Evolutionary conservation across 2,797 vertebrate species (phyloP), one percentile per base, ranked within the genome.

Genomic region (Sphenopsis melanotis): DNA sequence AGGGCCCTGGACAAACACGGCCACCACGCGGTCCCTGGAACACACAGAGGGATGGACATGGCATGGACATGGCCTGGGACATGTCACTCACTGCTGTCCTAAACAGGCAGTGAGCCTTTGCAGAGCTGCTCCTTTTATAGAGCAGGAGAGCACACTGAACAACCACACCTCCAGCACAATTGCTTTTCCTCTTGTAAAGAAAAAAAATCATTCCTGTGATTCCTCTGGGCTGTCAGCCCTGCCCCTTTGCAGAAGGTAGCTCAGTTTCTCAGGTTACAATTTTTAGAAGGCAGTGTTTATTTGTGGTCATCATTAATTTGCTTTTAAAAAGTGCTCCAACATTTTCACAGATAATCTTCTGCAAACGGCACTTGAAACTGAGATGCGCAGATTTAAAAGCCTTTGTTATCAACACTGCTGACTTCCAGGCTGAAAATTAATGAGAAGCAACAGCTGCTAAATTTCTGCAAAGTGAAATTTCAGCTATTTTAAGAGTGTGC

Each of bases 1-100:
- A 27, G 99, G 99, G 79, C 99, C 99, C 95, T 99, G 99, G 42
- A 99, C 99, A 24, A 99, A 99, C 69, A 99, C 99, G 0, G 99
- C 99, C 94, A 99, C 99, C 91, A 99, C 99, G 16, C 99, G 99
- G 94, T 99, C 99, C 99, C 99, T 99, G 93, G 1, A 83, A 90
- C 65, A 87, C 84, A 92, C 29, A 57, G 34, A 90, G 8, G 69
- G 15, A 29, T 22, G 59, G 19, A 5, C 37, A 76, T 1, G 42
- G 12, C 30, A 80, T 2, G 13, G 21, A 52, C 50, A 87, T 7
- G 57, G 57, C 44, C 61, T 32, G 36, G 4, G 69, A 22, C 32
- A 37, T 1, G 9, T 4, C 50, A 42, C n/a, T 32, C 22, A 24
- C 32, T 10, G 64, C 77, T 78, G 65, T 27, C 77, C 57, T 27